A percentile compares a stretch with the other conserved stretches of the same genome.
phyloP scores from a whole-genome alignment of 1,140 invertebrate genomes.

The Temnothorax nylanderi region DNA sequence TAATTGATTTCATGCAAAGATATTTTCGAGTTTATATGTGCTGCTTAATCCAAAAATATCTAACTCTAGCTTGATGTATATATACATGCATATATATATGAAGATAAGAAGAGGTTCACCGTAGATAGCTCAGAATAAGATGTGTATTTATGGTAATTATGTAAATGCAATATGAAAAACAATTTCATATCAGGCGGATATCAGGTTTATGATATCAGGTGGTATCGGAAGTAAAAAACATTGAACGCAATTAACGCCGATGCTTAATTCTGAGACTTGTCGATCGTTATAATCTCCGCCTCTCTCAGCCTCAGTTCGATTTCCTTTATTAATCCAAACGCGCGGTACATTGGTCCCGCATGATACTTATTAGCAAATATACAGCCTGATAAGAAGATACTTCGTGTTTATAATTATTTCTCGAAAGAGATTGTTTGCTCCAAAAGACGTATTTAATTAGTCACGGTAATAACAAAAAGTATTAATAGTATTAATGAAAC shows the following conservation, averaged over 20 bases:
- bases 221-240: too few relatives aligned
- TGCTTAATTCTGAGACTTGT: constrained; percentile 9
- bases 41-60: neutral
- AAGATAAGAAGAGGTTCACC: neutral
- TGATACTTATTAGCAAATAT: constrained; percentile 56
- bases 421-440: neutral
- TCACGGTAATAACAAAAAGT: neutral
- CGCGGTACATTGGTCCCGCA: neutral
- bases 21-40: neutral
- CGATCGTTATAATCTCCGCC: neutral
- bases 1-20: neutral
- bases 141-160: neutral
- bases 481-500: constrained; percentile 55
- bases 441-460: constrained; percentile 63
- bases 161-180: constrained; percentile 8
- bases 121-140: neutral
- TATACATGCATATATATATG: neutral
- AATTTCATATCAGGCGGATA: neutral
- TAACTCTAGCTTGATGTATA: neutral
- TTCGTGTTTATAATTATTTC: constrained; percentile 43
- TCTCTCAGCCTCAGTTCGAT: neutral
- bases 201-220: neutral
- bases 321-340: neutral
- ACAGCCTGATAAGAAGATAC: constrained; percentile 42
- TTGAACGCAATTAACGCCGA: neutral